Conservation (phyloP, 2,797 vertebrate species). For the Neopelma chrysocephalum region DNA sequence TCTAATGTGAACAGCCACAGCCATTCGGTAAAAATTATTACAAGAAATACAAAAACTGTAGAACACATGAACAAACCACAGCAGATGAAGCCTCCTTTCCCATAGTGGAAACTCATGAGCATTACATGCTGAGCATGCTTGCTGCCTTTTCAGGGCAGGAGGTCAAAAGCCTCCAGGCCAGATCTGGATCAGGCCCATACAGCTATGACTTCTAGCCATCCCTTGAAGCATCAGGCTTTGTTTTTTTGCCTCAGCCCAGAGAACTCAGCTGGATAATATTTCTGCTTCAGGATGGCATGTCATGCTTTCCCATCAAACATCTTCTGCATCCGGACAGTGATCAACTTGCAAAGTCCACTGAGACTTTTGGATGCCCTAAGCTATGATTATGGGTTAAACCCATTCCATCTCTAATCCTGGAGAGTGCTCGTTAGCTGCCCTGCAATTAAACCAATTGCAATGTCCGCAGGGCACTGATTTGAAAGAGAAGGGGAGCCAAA, state of each 20-base stretch:
- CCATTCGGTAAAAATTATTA: not conserved
- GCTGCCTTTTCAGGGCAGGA: not conserved
- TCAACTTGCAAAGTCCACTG: not conserved
- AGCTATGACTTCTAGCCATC: not conserved
- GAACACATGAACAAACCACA: not conserved
- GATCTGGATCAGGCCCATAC: not conserved
- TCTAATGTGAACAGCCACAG: not conserved
- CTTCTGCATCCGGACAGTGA: not conserved
- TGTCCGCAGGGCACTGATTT: not conserved
- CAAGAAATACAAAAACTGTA: not conserved
- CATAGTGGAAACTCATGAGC: not conserved
- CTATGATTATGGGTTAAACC: not conserved
- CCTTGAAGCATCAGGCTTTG: not conserved
- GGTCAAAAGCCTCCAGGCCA: not conserved
- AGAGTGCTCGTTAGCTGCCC: not conserved
- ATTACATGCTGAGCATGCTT: not conserved
- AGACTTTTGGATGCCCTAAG: not conserved
- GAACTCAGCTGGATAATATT: not conserved
- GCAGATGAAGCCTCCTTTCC: not conserved
- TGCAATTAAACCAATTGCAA: slow-evolving; percentile 5
- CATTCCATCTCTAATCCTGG: not conserved
- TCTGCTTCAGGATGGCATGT: not conserved
- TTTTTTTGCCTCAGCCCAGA: not conserved
- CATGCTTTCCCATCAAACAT: not conserved
- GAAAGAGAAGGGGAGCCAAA: not conserved